phyloP scores from a whole-genome alignment of 2,888 invertebrate genomes.

The Drosophila lacicola region DNA sequence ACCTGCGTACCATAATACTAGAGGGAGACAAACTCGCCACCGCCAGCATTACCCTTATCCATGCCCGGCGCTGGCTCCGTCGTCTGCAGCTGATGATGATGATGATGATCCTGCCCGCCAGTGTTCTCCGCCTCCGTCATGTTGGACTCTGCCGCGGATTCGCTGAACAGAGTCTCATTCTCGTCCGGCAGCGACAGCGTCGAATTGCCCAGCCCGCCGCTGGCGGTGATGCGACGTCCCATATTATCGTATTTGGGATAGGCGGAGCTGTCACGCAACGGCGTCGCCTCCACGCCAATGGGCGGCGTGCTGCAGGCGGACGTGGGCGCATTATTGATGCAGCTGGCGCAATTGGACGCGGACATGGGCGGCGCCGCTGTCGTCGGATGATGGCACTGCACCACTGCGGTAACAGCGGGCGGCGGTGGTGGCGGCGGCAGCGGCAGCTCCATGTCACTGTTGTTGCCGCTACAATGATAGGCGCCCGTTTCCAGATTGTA shows the following conservation, averaged over 20 bases:
- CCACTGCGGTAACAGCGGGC: constrained; percentile 72
- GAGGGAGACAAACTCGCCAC: constrained; percentile 84
- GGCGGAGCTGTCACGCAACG: constrained; percentile 73
- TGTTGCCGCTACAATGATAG: constrained; percentile 47
- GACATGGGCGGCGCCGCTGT: constrained; percentile 53
- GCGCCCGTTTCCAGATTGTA: constrained; percentile 84
- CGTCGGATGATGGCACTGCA: constrained; percentile 76
- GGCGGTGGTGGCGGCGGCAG: constrained; percentile 82
- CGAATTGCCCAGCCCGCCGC: constrained; percentile 89
- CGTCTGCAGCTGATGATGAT: constrained; percentile 60
- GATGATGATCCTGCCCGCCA: constrained; percentile 48
- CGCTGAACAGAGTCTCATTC: constrained; percentile 83
- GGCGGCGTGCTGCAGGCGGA: constrained; percentile 79
- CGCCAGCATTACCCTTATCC: constrained; percentile 66
- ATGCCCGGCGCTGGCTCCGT: constrained; percentile 61
- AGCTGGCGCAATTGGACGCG: constrained; percentile 71
- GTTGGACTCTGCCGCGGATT: constrained; percentile 70
- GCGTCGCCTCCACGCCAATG: constrained; percentile 68
- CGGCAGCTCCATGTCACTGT: constrained; percentile 71
- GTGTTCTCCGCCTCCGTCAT: constrained; percentile 49
- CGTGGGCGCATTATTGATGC: constrained; percentile 68
- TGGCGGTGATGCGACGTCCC: constrained; percentile 95
- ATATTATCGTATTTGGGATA: constrained; percentile 92
- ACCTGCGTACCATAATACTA: constrained; percentile 85
- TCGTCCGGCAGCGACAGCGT: constrained; percentile 92